Conservation (phyloP, 2,797 vertebrate species). For the Salarias fasciatus region DNA sequence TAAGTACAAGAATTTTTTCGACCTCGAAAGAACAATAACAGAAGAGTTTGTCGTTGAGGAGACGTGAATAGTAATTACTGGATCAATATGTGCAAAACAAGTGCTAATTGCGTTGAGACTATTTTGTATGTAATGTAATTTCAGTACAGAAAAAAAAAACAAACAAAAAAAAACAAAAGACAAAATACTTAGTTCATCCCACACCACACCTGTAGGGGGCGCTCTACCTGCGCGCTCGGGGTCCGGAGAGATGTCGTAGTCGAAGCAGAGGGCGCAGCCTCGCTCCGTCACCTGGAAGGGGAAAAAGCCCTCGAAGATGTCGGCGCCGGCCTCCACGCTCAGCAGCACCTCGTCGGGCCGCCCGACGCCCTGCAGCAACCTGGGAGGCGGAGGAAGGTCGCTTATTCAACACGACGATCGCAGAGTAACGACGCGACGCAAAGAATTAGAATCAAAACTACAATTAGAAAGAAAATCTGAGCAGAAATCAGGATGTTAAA, state of each 20-base stretch:
- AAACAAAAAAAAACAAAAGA: too few relatives aligned
- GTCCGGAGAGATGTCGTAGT: conserved; percentile 80
- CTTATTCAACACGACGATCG: too few relatives aligned
- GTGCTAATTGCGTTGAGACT: background rate
- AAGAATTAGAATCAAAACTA: background rate
- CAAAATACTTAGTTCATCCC: too few relatives aligned
- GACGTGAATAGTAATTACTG: background rate
- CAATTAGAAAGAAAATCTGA: too few relatives aligned
- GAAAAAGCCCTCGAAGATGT: conserved; percentile 96
- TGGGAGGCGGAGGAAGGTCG: conserved; percentile 47
- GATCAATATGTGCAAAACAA: background rate
- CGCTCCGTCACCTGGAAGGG: conserved; percentile 94
- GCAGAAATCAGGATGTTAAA: too few relatives aligned
- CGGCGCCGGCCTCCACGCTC: conserved; percentile 91
- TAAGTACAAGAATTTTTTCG: too few relatives aligned
- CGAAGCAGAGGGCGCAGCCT: conserved; percentile 91
- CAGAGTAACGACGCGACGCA: too few relatives aligned
- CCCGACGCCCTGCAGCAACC: conserved; percentile 91
- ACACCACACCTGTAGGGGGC: conserved; percentile 65
- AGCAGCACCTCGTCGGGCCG: conserved; percentile 92
- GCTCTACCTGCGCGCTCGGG: conserved; percentile 87
- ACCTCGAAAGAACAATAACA: too few relatives aligned
- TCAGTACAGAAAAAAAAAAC: too few relatives aligned
- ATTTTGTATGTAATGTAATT: too few relatives aligned
- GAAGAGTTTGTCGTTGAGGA: too few relatives aligned